Evolutionary conservation across 2,797 vertebrate genomes (phyloP).

Genomic region (Microhierax caerulescens): DNA sequence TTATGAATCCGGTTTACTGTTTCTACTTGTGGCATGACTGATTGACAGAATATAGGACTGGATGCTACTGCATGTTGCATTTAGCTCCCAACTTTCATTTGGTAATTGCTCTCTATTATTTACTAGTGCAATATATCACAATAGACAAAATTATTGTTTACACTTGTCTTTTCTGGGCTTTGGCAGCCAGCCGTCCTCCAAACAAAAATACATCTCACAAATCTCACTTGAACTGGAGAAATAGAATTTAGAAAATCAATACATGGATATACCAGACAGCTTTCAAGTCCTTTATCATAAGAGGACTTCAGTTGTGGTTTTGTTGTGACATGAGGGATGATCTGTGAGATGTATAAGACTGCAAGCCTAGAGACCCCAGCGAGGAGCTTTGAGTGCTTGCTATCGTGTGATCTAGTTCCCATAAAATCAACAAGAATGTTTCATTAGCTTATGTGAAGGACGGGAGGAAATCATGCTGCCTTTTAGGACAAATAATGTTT

Average conservation of each 20-base stretch:
- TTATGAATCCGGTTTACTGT: neutral
- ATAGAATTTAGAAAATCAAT: neutral
- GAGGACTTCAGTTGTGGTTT: neutral
- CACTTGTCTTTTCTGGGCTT: neutral
- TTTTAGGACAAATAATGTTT: neutral
- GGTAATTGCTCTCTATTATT: constrained; percentile 15
- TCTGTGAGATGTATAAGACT: neutral
- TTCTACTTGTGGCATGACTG: neutral
- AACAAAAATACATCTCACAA: constrained; percentile 15
- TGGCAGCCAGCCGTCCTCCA: neutral
- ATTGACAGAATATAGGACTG: neutral
- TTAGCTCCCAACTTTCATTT: neutral
- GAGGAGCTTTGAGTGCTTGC: neutral
- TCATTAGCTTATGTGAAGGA: neutral
- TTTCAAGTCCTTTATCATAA: neutral
- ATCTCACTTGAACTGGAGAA: neutral
- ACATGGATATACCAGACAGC: neutral
- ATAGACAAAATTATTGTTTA: constrained; percentile 22
- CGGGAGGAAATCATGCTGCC: neutral
- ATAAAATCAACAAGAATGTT: neutral
- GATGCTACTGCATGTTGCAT: neutral
- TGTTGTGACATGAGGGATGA: neutral
- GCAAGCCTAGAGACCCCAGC: neutral
- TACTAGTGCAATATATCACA: neutral
- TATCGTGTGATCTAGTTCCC: neutral